These are phyloP conservation scores for Trachelus stipa DNA, from an alignment of 2,888 invertebrate genomes.

Conservation along the genomic window DNA sequence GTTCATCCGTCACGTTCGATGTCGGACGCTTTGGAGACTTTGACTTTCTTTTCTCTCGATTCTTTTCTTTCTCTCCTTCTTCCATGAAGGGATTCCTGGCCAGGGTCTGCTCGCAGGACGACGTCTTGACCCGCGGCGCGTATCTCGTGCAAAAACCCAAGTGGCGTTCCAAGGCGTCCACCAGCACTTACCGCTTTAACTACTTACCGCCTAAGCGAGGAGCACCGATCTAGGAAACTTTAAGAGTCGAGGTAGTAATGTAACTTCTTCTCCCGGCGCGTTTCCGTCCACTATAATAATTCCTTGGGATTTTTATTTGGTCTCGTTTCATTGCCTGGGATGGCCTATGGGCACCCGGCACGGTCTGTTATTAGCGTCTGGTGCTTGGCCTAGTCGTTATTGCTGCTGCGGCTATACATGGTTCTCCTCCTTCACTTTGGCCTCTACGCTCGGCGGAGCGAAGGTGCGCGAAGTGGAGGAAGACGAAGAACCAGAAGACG, in stretches of 20 bases:
- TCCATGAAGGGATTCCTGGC: conserved; percentile 7
- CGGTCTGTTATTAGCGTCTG: conserved; percentile 67
- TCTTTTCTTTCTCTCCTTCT: conserved; percentile 30
- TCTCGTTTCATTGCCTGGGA: conserved; percentile 63
- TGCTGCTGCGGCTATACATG: conserved; percentile 62
- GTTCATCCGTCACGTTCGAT: background rate
- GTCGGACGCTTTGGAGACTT: background rate
- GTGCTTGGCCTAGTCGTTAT: conserved; percentile 63
- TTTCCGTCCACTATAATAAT: conserved; percentile 66
- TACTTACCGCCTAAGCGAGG: conserved; percentile 15
- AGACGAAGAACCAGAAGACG: conserved; percentile 2
- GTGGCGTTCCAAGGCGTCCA: conserved; percentile 17
- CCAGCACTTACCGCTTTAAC: conserved; percentile 20
- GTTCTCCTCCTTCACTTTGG: conserved; percentile 24
- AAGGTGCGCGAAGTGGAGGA: conserved; percentile 34
- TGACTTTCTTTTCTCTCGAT: background rate
- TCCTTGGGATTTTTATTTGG: conserved; percentile 63
- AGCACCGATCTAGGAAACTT: conserved; percentile 17
- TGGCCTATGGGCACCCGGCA: conserved; percentile 66
- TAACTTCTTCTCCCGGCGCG: conserved; percentile 27
- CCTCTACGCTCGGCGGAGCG: conserved; percentile 38
- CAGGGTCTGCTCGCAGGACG: conserved; percentile 7
- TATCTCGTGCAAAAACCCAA: conserved; percentile 15
- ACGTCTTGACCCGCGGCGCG: conserved; percentile 14
- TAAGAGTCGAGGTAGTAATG: conserved; percentile 5